Percentiles rank a stretch among this genome's conserved stretches.
Conservation (phyloP, 2,797 vertebrate genomes). For the Trichosurus vulpecula region DNA sequence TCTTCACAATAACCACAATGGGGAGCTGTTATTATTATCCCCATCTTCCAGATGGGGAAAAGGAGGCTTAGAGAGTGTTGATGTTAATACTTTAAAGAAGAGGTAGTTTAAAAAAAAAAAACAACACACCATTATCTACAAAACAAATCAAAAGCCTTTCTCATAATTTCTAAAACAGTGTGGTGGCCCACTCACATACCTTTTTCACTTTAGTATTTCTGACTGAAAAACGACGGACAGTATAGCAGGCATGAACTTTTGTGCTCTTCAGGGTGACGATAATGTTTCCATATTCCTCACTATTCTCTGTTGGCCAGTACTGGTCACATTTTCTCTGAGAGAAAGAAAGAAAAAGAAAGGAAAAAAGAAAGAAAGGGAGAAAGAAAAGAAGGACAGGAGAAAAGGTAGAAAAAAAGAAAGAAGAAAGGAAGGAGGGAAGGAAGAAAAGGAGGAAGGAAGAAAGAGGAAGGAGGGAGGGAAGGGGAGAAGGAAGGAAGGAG, state of each 20-base stretch:
- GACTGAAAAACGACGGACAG: conserved; percentile 93
- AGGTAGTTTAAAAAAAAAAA: conserved; percentile 19
- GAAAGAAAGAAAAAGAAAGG: conserved; percentile 54
- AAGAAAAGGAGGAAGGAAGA: not conserved
- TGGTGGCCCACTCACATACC: conserved; percentile 81
- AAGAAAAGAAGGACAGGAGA: too few relatives aligned
- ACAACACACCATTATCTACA: not conserved
- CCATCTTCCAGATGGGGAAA: not conserved
- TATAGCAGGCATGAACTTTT: conserved; percentile 97
- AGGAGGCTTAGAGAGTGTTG: conserved; percentile 3
- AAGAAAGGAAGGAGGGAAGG: too few relatives aligned
- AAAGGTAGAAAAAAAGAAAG: not conserved
- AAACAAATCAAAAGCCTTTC: not conserved
- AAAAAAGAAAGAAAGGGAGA: not conserved
- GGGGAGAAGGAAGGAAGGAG: not conserved
- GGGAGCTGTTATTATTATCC: not conserved
- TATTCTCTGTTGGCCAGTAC: conserved; percentile 98
- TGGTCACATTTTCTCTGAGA: conserved; percentile 98
- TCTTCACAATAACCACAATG: not conserved
- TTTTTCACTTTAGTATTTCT: conserved; percentile 97
- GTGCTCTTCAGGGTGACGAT: conserved; percentile 97
- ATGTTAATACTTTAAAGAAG: not conserved
- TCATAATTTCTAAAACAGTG: not conserved
- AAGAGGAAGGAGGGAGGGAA: not conserved
- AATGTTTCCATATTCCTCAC: conserved; percentile 96